Base-by-base conservation (phyloP, 2,113 vertebrate genomes). In the Phalacrocorax aristotelis region DNA sequence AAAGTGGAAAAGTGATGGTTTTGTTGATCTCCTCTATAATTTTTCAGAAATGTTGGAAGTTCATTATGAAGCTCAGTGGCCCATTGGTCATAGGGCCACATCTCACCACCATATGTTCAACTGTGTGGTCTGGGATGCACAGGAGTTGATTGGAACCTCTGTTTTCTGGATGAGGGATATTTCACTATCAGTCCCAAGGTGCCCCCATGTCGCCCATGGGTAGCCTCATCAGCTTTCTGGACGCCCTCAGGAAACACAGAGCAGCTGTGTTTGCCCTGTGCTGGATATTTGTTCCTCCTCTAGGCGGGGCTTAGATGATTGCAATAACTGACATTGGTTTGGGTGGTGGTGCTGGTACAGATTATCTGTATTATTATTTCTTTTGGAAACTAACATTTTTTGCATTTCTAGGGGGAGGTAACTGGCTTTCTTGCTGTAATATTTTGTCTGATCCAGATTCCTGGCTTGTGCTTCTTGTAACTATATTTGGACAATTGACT, bases 381-480 rank as follows among this genome's bases (percentile, higher is more conserved):
- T 48, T 54, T 44, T 64, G 14, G 64, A 90, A 87, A 65, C 15
- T 7, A 20, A 19, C 15, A 4, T 30, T 22, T 65, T 40, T 76
- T 83, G 10, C 19, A 34, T 86, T 84, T 76, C 29, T 38, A 40
- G 60, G 29, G 2, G 10, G 52, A 83, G 22, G 32, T 51, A 78
- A 62, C 23, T 86, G 52, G 16, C 34, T 83, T 86, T 57, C 46
- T 88, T 89, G n/a, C 44, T 60, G 4, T 25, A 62, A 2, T 82
- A n/a, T 66, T 95, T 94, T 62, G 62, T 91, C 52, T 42, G 42
- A 77, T 75, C 21, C 23, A 32, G 23, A 48, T 82, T 93, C 64
- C 19, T 74, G 62, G 20, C 32, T 95, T 64, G 34, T 64, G 36
- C 30, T 44, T 89, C 40, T 81, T 80, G n/a, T 82, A 69, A 44